Evolutionary conservation across 2,797 vertebrate genomes (phyloP), one percentile per base, ranked within the genome.

Genomic region (Staurois parvus): DNA sequence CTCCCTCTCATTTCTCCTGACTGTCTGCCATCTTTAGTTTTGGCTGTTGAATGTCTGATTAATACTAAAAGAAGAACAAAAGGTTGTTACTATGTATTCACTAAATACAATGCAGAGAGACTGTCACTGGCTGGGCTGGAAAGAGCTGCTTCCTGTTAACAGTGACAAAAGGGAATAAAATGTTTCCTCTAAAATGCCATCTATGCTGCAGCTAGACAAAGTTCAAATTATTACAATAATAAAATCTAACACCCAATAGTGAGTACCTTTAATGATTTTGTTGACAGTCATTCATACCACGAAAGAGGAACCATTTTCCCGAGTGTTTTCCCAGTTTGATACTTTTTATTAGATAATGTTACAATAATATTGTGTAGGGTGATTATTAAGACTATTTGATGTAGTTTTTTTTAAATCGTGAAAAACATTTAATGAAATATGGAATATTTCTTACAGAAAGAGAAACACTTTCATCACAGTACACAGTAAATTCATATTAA

Each of bases 81-180:
- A 81, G 78, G 3, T 17, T 21, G 19, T 56, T n/a, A 26, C 29
- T 29, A 70, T 80, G 30, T 85, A 62, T 78, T 85, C 69, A 64
- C 32, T 26, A 29, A 67, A 52, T 81, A 85, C 84, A 85, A 85
- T 85, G 21, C 72, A 81, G 59, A 68, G 32, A 81, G 70, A 56
- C 78, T 62, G 78, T 85, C 84, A 81, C 70, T 68, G 59, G 15
- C 70, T 8, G 29, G 45, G 30, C 84, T 80, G 78, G 72, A 85
- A 68, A 11, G 64, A 85, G 84, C 8, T 29, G 4, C 72, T 85
- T 85, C 84, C 84, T 85, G 78, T 85, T 62, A 81, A 72, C 28
- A 81, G 32, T 34, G 45, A 69, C 64, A 59, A 42, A 70, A 69
- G 40, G 64, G 84, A 85, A 74, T 59, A 19, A 75, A 13, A 59